Evolutionary conservation across 2,888 invertebrate species (phyloP).

Genomic region (Pristionchus mayeri): DNA sequence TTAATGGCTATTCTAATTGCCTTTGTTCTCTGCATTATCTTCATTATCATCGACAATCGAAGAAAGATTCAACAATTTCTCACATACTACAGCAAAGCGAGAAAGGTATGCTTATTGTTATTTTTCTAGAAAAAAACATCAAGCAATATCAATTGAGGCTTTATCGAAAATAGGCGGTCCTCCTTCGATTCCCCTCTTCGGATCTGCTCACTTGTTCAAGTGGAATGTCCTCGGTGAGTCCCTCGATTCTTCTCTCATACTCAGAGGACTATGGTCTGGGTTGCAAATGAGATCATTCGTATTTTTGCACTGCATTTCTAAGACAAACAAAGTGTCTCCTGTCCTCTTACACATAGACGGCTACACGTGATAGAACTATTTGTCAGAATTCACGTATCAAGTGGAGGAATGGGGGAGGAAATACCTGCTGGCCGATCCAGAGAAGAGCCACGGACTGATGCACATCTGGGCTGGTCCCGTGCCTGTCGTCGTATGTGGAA

Average conservation of each 20-base stretch:
- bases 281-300: too few species aligned
- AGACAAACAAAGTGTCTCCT: too few species aligned
- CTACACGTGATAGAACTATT: too few species aligned
- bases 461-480: constrained; percentile 63
- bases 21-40: neutral
- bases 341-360: too few species aligned
- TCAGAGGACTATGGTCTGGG: too few species aligned
- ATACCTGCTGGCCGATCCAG: constrained; percentile 47
- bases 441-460: constrained; percentile 42
- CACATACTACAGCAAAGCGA: neutral
- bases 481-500: constrained; percentile 58
- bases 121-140: too few species aligned
- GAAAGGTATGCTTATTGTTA: neutral
- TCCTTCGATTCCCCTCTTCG: constrained; percentile 59
- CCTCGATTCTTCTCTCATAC: neutral
- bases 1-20: neutral
- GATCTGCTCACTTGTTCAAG: constrained; percentile 63
- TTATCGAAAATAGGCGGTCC: constrained; percentile 57
- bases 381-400: constrained; percentile 57
- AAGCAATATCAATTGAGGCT: neutral
- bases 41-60: constrained; percentile 24
- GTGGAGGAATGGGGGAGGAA: constrained; percentile 59
- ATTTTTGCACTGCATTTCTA: too few species aligned
- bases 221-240: constrained; percentile 55
- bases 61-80: neutral